Evolutionary conservation across 2,888 invertebrate species (phyloP).

Genomic region (Griposia aprilina): DNA sequence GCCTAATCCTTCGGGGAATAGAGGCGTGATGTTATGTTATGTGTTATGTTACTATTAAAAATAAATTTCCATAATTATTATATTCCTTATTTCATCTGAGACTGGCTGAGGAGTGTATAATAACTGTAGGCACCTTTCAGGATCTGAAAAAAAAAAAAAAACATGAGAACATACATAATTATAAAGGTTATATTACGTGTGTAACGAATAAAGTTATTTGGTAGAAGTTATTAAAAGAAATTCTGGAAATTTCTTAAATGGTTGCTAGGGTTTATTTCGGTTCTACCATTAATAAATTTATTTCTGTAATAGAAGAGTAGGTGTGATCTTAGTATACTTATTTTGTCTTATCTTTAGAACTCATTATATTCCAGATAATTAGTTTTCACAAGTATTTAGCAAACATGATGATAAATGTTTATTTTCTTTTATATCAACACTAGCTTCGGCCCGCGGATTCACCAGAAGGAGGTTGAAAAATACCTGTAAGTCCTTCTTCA

Average conservation of each 20-base stretch:
- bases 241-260: neutral
- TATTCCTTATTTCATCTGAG: slow-evolving; percentile 68
- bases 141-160: slow-evolving; percentile 74
- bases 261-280: neutral
- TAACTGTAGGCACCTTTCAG: slow-evolving; percentile 83
- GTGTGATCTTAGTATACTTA: too few relatives aligned
- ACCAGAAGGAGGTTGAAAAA: too few relatives aligned
- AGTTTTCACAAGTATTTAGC: neutral
- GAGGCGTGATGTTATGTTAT: too few relatives aligned
- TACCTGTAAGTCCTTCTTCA: too few relatives aligned
- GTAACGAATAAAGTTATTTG: neutral
- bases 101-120: slow-evolving; percentile 77
- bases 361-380: neutral
- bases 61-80: neutral
- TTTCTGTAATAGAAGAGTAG: neutral
- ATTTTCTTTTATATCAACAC: too few relatives aligned
- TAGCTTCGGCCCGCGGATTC: too few relatives aligned
- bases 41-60: too few relatives aligned
- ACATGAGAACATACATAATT: neutral
- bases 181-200: neutral
- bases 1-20: too few relatives aligned
- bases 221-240: neutral
- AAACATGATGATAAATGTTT: neutral
- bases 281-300: neutral
- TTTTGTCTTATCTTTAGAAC: neutral